Conservation (phyloP, 1,140 invertebrate species). For the Lepidostoma basale region DNA sequence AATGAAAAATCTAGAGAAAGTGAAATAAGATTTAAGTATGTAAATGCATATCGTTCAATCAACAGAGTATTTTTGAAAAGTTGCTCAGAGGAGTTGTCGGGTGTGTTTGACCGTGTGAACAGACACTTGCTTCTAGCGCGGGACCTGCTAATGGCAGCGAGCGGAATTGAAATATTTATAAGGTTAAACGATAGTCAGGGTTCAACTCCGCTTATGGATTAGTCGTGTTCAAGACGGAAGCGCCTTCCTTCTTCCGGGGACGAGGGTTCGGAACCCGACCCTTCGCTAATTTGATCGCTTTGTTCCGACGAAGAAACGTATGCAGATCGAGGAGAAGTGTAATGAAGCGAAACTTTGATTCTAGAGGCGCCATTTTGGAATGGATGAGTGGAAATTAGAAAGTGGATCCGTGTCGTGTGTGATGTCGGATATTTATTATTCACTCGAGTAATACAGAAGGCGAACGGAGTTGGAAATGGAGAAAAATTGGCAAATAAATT, state of each 20-base stretch:
- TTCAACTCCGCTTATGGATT: slow-evolving; percentile 41
- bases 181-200: slow-evolving; percentile 37
- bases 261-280: slow-evolving; percentile 12
- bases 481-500: not conserved
- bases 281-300: slow-evolving; percentile 41
- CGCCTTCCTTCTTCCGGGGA: slow-evolving; percentile 23
- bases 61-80: too few relatives aligned
- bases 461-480: slow-evolving; percentile 3
- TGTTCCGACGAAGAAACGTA: slow-evolving; percentile 34
- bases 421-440: slow-evolving; percentile 21
- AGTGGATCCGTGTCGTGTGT: slow-evolving; percentile 21
- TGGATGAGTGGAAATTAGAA: slow-evolving; percentile 32
- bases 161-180: slow-evolving; percentile 43
- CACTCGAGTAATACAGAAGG: not conserved
- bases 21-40: too few relatives aligned
- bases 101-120: slow-evolving; percentile 38
- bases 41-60: too few relatives aligned
- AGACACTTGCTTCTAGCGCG: slow-evolving; percentile 21
- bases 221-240: slow-evolving; percentile 40
- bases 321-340: slow-evolving; percentile 23
- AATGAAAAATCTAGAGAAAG: too few relatives aligned
- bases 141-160: slow-evolving; percentile 24
- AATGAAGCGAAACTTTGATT: slow-evolving; percentile 31
- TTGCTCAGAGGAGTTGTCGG: too few relatives aligned
- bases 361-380: slow-evolving; percentile 21